Conservation (phyloP, 2,797 vertebrate species). For the Falco peregrinus region DNA sequence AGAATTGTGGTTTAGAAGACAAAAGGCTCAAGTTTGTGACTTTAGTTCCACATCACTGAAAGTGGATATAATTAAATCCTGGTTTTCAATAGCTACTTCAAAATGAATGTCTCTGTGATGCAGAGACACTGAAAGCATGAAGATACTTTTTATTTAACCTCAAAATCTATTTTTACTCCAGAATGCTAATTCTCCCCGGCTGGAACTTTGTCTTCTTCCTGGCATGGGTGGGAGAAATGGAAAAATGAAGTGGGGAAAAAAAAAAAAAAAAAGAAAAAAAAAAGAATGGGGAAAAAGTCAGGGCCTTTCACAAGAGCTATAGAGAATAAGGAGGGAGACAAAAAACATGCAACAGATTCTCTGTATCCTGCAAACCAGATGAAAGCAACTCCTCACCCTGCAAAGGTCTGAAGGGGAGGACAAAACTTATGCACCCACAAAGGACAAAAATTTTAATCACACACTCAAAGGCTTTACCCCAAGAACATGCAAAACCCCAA, state of each 20-base stretch:
- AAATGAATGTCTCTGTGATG: background rate
- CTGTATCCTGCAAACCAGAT: background rate
- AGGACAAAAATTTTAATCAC: background rate
- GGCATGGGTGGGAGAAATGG: background rate
- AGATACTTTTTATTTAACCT: background rate
- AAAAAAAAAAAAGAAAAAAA: background rate
- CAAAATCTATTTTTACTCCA: slow-evolving; percentile 27
- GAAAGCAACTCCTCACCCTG: background rate
- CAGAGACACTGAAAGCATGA: background rate
- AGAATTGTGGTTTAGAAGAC: background rate
- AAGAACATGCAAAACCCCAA: background rate
- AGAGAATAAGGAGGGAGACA: background rate
- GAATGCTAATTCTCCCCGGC: background rate
- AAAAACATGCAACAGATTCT: background rate
- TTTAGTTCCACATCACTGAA: background rate
- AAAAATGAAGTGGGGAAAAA: background rate
- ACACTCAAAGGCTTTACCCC: background rate
- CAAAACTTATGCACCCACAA: background rate
- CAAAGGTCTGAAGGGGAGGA: background rate
- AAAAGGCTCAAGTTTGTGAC: background rate
- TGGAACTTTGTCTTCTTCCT: background rate
- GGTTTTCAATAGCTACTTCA: background rate
- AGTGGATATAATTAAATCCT: slow-evolving; percentile 12
- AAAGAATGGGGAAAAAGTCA: background rate
- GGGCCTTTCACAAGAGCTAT: background rate